Evolutionary conservation across 2,888 invertebrate species (phyloP), one percentile per base, ranked within the genome.

Genomic region (Tetanocera ferruginea): DNA sequence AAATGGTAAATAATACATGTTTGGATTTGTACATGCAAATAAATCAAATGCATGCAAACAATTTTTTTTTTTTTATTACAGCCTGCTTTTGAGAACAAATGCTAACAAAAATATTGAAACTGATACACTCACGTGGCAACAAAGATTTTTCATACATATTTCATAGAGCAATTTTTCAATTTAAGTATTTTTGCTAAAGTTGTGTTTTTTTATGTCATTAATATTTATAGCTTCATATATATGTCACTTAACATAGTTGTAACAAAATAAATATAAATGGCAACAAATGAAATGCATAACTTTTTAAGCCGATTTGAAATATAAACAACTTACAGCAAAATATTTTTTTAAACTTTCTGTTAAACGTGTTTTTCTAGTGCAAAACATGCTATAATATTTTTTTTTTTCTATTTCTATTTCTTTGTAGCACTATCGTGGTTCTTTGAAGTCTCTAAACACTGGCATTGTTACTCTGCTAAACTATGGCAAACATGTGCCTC

Each of bases 391-490:
- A 11, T 43, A 11, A 43, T 55, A 55, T 5, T 34, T 14, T 11
- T 28, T 25, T 64, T 5, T 17, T 8, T 57, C 34, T 25, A 1
- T 25, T 62, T 23, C 17, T n/a, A 25, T n/a, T 52, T 23, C 9
- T 57, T 91, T 91, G n/a, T 92, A 97, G 94, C 97, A 97, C 90
- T 98, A 98, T 90, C 93, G 97, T 70, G 97, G 97, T 83, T 96
- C 97, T 86, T 93, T 96, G 91, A 96, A 96, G 91, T 97, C 97
- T 81, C 91, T 99, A 83, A 99, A 99, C 91, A 99, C 99, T 1
- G 99, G 99, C 78, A 98, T 99, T 86, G 98, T 99, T 79, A 99
- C 99, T 37, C 92, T 98, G 82, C 92, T 99, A 81, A 99, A 99
- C 92, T 99, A 99, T 91, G 98, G 98, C 79, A 97, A 97, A 90